Evolutionary conservation across 1,140 invertebrate species (phyloP).

Genomic region (Vanessa tameamea): DNA sequence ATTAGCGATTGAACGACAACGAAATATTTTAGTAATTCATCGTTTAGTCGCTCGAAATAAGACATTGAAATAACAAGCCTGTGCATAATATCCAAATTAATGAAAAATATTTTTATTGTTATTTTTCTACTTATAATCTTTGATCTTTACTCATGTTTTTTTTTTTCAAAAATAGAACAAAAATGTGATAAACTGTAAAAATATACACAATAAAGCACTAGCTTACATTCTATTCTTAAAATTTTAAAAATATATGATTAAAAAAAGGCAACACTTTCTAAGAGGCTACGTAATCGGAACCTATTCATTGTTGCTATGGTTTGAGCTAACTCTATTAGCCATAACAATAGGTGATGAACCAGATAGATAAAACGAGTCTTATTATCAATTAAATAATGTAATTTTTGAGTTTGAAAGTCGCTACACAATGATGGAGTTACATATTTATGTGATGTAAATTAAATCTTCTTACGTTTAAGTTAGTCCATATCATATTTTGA

Average conservation of each 20-base stretch:
- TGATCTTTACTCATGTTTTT: no score
- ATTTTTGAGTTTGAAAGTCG: conserved; percentile 36
- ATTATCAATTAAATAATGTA: conserved; percentile 44
- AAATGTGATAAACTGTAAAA: no score
- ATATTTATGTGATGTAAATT: conserved; percentile 2
- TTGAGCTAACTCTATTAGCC: conserved; percentile 38
- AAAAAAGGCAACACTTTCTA: conserved; percentile 31
- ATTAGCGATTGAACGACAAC: no score
- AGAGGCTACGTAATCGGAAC: conserved; percentile 31
- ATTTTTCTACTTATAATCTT: no score
- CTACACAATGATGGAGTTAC: conserved; percentile 24
- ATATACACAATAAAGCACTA: not conserved
- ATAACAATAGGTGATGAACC: conserved; percentile 40
- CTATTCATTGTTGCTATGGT: conserved; percentile 39
- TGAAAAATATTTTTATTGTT: no score
- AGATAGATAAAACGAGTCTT: conserved; percentile 37
- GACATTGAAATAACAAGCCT: no score
- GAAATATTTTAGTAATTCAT: no score
- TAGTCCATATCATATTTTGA: no score
- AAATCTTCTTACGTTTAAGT: no score
- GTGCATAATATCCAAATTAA: no score
- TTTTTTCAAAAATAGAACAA: not conserved
- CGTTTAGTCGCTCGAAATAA: no score
- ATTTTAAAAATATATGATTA: not conserved
- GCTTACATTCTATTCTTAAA: not conserved